Percentiles rank a stretch among this genome's conserved stretches.
phyloP scores from a whole-genome alignment of 2,797 vertebrate genomes.

The Leucoraja ocellata region DNA sequence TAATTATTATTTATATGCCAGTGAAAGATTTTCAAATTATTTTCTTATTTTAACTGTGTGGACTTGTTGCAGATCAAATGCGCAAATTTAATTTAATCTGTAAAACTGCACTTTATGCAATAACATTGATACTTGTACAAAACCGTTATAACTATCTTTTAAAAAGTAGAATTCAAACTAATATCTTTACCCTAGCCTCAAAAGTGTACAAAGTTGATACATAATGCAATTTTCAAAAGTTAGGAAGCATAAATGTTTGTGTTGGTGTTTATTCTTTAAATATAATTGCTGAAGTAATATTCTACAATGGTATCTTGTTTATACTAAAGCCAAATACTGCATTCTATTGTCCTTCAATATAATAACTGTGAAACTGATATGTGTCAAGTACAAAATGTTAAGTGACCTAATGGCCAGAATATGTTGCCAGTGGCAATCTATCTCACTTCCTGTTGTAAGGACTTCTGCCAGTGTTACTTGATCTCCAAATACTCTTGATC shows the following conservation, averaged over 20 bases:
- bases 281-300: neutral
- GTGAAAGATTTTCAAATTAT: no score
- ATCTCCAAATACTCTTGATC: no score
- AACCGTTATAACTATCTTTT: neutral
- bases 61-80: neutral
- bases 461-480: no score
- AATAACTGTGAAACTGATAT: neutral
- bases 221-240: neutral
- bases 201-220: neutral
- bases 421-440: no score
- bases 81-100: neutral
- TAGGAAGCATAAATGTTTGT: neutral
- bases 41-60: no score
- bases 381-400: neutral
- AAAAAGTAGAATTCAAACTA: neutral
- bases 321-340: neutral
- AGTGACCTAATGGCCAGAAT: no score
- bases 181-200: neutral
- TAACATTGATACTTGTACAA: neutral
- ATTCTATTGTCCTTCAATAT: neutral
- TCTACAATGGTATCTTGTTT: neutral
- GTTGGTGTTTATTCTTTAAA: neutral
- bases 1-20: no score
- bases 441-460: no score
- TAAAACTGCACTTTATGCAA: neutral